A percentile compares a stretch with the other conserved stretches of the same genome.
phyloP scores from a whole-genome alignment of 30 jellyfish, hydroid and myxozoan genomes.

The Pseudorhiza aurosa region DNA sequence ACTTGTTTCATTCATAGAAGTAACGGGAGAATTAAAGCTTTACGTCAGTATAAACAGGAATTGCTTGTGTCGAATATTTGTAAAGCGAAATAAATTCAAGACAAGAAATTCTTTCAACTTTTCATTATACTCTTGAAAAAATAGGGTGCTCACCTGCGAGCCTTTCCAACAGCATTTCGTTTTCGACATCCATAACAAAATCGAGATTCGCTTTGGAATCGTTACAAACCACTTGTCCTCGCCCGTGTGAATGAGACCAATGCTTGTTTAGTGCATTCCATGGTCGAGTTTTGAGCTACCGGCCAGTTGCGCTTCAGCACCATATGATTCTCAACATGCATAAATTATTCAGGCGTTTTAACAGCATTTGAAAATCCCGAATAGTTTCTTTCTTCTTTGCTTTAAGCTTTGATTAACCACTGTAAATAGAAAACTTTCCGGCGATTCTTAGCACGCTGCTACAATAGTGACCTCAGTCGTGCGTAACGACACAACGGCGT shows the following conservation, averaged over 20 bases:
- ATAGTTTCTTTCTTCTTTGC: conserved; percentile 36
- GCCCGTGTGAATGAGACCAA: neutral
- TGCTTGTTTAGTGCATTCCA: conserved; percentile 21
- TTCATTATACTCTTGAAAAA: neutral
- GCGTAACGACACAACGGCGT: no score
- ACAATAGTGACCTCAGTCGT: no score
- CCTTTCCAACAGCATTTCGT: conserved; percentile 41
- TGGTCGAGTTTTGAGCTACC: conserved; percentile 7
- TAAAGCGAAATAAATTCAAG: no score
- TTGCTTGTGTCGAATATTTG: no score
- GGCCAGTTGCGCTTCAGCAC: conserved; percentile 23
- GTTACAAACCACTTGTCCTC: neutral
- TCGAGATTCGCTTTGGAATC: neutral
- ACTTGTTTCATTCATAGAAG: no score
- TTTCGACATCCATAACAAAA: conserved; percentile 5
- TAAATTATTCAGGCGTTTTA: conserved; percentile 40
- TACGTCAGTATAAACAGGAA: no score
- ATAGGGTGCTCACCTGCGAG: conserved; percentile 23
- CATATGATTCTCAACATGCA: conserved; percentile 35
- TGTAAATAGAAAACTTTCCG: neutral
- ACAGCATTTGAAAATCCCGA: conserved; percentile 36
- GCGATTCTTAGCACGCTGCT: neutral
- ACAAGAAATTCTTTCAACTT: no score
- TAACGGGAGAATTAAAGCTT: no score
- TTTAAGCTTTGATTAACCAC: conserved; percentile 47